Percentiles rank a stretch among this genome's conserved stretches.
Conservation (phyloP, 2,797 vertebrate species). For the Carduelis carduelis region DNA sequence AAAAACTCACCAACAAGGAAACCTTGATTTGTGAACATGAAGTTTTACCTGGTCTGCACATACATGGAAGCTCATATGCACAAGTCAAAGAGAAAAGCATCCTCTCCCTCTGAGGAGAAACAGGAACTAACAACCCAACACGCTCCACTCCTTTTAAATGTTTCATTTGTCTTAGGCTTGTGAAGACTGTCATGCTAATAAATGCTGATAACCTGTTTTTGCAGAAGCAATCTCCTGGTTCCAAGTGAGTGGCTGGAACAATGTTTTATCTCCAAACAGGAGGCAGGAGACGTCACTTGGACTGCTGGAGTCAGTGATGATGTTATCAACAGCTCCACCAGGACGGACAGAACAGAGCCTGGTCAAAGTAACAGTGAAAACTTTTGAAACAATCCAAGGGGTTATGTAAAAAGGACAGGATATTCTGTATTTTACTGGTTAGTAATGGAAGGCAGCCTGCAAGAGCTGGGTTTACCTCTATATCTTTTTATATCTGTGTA, state of each 20-base stretch:
- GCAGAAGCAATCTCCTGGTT: slow-evolving; percentile 37
- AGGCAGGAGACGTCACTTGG: neutral
- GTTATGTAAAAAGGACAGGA: neutral
- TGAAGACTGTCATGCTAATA: neutral
- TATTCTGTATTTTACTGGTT: neutral
- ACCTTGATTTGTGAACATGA: neutral
- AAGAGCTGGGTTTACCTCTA: neutral
- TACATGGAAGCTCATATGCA: accelerated
- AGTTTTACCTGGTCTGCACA: neutral
- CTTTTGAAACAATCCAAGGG: neutral
- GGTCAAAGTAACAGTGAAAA: neutral
- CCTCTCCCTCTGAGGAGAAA: neutral
- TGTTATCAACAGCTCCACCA: neutral
- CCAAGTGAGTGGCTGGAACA: neutral
- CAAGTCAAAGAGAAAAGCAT: neutral
- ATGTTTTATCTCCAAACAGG: neutral
- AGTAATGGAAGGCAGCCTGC: neutral
- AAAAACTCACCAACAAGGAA: neutral
- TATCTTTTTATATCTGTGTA: neutral
- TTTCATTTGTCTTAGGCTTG: slow-evolving; percentile 24
- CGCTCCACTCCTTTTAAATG: neutral
- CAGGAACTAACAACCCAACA: accelerated
- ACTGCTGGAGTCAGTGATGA: neutral
- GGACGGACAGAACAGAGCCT: neutral
- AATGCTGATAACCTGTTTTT: slow-evolving; percentile 6